Evolutionary conservation across 2,113 vertebrate species (phyloP).

Genomic region (Cisticola juncidis): DNA sequence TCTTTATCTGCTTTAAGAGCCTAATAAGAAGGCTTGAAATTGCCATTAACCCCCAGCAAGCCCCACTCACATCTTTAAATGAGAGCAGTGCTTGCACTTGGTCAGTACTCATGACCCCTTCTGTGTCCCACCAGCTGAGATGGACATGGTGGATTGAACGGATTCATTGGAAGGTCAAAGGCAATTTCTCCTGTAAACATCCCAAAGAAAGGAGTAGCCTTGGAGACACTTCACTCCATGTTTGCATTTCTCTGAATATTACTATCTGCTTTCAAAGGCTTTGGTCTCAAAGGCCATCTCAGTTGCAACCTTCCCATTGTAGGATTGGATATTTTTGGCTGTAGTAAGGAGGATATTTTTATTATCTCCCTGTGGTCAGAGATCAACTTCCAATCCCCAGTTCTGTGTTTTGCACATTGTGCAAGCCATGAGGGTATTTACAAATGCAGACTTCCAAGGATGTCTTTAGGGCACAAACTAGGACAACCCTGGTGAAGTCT

Average conservation of each 20-base stretch:
- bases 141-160: accelerated
- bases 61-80: neutral
- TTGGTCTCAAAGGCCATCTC: neutral
- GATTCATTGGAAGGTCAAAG: neutral
- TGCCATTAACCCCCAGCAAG: neutral
- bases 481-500: neutral
- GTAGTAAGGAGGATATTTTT: neutral
- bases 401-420: neutral
- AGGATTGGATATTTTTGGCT: neutral
- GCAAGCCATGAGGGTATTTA: neutral
- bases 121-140: neutral
- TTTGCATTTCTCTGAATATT: neutral
- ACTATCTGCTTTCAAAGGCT: neutral
- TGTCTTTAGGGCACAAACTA: neutral
- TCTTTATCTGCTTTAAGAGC: neutral
- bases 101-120: neutral
- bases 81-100: neutral
- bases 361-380: neutral
- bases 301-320: neutral
- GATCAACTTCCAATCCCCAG: neutral
- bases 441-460: neutral
- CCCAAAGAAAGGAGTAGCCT: neutral
- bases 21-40: neutral
- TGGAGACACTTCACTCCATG: neutral
- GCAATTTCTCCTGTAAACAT: neutral